Conservation (phyloP, 2,113 vertebrate genomes). For the Chlorodrepanis virens region DNA sequence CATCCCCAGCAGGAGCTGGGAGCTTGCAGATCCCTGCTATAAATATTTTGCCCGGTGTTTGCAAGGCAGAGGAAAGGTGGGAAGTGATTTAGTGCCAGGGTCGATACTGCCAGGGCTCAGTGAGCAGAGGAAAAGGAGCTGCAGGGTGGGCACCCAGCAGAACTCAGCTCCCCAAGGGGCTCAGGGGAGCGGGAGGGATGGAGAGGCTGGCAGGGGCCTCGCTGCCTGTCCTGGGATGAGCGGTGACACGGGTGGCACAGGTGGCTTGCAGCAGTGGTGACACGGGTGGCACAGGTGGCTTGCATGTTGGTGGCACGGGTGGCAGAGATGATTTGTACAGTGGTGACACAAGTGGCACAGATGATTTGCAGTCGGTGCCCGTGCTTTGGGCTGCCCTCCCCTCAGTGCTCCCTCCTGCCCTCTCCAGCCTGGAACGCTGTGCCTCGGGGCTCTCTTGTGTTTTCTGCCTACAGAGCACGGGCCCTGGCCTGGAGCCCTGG, state of each 20-base stretch:
- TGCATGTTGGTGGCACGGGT: fast-evolving
- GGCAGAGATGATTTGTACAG: neutral
- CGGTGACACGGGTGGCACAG: neutral
- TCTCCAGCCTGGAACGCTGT: fast-evolving
- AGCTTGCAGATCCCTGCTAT: neutral
- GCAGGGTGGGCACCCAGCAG: neutral
- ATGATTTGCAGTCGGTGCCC: neutral
- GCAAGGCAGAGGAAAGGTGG: neutral
- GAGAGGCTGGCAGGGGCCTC: fast-evolving
- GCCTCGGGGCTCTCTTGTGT: fast-evolving
- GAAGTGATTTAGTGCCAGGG: neutral
- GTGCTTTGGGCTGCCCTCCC: neutral
- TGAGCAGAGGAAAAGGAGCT: neutral
- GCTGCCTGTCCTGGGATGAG: fast-evolving
- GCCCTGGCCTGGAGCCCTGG: neutral
- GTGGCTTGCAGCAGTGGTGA: neutral
- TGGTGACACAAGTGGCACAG: neutral
- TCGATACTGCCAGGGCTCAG: neutral
- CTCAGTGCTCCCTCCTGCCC: fast-evolving
- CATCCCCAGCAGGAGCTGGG: neutral
- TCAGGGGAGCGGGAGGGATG: fast-evolving
- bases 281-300: neutral
- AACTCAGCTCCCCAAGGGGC: neutral
- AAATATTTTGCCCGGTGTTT: neutral
- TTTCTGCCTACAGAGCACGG: fast-evolving